These are phyloP conservation scores for Eublepharis macularius DNA, from an alignment of 2,113 vertebrate genomes.

Conservation along the genomic window DNA sequence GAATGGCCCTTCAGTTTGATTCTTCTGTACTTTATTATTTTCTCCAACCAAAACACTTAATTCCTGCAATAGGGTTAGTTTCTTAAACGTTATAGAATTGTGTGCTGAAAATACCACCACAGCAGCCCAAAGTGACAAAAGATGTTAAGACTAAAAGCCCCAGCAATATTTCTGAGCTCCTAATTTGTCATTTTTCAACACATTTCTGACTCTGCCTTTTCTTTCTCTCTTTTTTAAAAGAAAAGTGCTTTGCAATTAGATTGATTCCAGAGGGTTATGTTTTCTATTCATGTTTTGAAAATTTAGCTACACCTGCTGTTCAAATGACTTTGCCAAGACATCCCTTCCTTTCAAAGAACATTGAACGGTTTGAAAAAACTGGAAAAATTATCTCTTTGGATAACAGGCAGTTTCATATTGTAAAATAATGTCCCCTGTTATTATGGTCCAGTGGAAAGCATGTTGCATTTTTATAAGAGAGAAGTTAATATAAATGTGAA, in stretches of 20 bases:
- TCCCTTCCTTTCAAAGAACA: background rate
- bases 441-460: background rate
- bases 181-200: background rate
- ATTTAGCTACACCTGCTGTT: background rate
- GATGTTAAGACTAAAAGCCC: background rate
- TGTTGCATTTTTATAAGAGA: background rate
- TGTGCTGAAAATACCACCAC: constrained; percentile 2
- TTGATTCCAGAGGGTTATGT: background rate
- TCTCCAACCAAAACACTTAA: background rate
- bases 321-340: background rate
- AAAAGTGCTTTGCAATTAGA: background rate
- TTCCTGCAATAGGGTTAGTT: background rate
- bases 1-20: background rate
- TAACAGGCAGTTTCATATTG: background rate
- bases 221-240: background rate
- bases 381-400: background rate
- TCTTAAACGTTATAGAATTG: constrained; percentile 22
- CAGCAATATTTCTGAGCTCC: background rate
- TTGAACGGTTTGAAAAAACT: background rate
- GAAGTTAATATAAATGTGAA: background rate
- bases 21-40: background rate
- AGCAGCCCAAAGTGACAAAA: background rate
- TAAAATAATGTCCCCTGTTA: background rate
- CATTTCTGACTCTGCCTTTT: background rate
- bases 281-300: constrained; percentile 1